A percentile compares a stretch with the other conserved stretches of the same genome.
These are phyloP conservation scores for Vulpes vulpes DNA, from an alignment of 2,113 vertebrate species.

Conservation along the genomic window DNA sequence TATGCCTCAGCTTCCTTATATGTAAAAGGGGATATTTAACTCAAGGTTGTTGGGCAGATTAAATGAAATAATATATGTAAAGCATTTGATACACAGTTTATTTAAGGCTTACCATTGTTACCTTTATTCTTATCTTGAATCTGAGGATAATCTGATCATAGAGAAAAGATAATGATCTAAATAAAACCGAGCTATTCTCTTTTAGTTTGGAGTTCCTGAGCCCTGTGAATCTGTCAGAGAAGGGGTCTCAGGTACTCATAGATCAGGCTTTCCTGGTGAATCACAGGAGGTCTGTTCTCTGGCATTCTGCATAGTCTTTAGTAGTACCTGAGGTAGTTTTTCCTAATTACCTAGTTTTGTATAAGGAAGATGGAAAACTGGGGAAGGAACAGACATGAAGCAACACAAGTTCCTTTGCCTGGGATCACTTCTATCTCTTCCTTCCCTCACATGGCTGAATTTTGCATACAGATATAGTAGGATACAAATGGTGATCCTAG, in stretches of 20 bases:
- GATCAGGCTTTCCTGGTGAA: not conserved
- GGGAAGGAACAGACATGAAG: not conserved
- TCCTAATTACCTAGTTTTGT: not conserved
- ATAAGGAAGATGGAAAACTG: not conserved
- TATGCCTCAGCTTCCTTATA: not conserved
- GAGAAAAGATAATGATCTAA: not conserved
- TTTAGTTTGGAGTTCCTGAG: not conserved
- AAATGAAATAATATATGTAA: slow-evolving; percentile 14
- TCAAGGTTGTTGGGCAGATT: not conserved
- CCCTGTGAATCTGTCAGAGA: not conserved
- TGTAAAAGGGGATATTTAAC: not conserved
- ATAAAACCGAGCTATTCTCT: not conserved
- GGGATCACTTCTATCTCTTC: not conserved
- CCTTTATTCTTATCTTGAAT: not conserved
- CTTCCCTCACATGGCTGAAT: not conserved
- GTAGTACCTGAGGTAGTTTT: not conserved
- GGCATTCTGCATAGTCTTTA: not conserved
- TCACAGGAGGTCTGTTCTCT: not conserved
- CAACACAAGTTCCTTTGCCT: not conserved
- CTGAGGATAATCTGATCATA: not conserved
- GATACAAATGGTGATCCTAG: not conserved
- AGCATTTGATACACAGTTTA: slow-evolving; percentile 30
- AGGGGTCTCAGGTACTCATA: not conserved
- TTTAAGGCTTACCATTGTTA: not conserved
- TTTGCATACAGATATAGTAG: not conserved